Evolutionary conservation across 2,797 vertebrate genomes (phyloP), one percentile per base, ranked within the genome.

Genomic region (Monodelphis domestica): DNA sequence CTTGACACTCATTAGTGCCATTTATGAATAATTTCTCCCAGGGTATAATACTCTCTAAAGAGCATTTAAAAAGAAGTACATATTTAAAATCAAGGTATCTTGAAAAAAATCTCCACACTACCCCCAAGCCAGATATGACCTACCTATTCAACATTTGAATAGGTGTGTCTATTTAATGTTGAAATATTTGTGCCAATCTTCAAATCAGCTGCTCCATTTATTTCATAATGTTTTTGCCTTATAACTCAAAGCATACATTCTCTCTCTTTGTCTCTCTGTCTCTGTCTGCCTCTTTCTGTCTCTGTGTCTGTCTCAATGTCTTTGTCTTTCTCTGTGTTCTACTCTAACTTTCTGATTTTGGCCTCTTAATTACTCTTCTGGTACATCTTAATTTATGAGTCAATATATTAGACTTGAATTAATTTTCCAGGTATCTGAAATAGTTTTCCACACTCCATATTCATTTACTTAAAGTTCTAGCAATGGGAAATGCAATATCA

Each of bases 1-100:
- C 98, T 99, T 99, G 98, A 98, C 99, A 98, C 99, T 99, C 98
- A 98, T 99, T 99, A 99, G 98, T 98, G 98, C 98, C 98, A 98
- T 98, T 98, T 97, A 97, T 99, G 98, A 99, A 98, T 98, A 98
- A 99, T 99, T 98, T 98, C 98, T 99, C 98, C 97, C 28, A 96
- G 97, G 97, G 97, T 97, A 96, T 98, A 98, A 96, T 97, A 96
- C 29, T 95, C 96, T 97, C 96, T 97, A 98, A 98, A 98, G 90
- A 95, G 93, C 94, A 97, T 97, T 98, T 98, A 97, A 98, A 98
- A 97, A 28, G 88, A 96, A 98, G 97, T 95, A 91, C 89, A 92
- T 89, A 96, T 97, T 97, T 97, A 96, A 97, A 97, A 45, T 50
- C 33, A 96, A 96, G 1, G 0, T 93, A 96, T 97, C 89, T 88